Evolutionary conservation across 2,888 invertebrate species (phyloP).

Genomic region (Druceiella hillmani): DNA sequence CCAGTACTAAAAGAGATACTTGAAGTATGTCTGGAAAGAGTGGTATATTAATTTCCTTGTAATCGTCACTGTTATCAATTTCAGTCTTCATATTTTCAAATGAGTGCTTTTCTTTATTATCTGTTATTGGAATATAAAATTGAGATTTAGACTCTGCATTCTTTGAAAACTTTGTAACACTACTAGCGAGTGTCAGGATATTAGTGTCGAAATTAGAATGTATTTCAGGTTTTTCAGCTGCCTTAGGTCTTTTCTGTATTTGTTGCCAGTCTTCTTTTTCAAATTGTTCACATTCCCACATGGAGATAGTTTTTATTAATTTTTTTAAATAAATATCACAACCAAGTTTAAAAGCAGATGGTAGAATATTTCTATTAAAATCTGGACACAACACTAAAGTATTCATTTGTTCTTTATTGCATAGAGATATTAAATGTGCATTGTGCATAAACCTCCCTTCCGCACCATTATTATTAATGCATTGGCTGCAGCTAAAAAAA

Average conservation of each 20-base stretch:
- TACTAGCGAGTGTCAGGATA: slow-evolving; percentile 39
- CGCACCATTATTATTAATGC: too few species aligned
- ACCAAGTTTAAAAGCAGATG: slow-evolving; percentile 45
- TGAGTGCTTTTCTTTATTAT: slow-evolving; percentile 29
- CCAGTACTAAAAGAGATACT: slow-evolving; percentile 32
- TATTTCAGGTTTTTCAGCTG: background rate
- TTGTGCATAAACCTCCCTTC: too few species aligned
- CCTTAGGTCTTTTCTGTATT: slow-evolving; percentile 6
- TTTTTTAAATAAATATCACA: slow-evolving; percentile 45
- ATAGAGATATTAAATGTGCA: too few species aligned
- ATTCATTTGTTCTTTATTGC: slow-evolving; percentile 38
- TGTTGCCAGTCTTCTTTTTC: slow-evolving; percentile 31
- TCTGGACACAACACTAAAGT: slow-evolving; percentile 44
- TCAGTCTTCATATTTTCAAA: slow-evolving; percentile 38
- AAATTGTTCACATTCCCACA: slow-evolving; percentile 36
- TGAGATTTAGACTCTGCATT: slow-evolving; percentile 43
- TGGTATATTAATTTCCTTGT: slow-evolving; percentile 35
- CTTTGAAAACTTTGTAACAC: slow-evolving; percentile 42
- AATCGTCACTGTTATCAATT: slow-evolving; percentile 38
- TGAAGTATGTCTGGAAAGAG: slow-evolving; percentile 38
- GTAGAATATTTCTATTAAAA: slow-evolving; percentile 48
- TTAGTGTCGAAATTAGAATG: slow-evolving; percentile 40
- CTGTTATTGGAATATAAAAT: slow-evolving; percentile 44
- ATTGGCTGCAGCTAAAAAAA: too few species aligned
- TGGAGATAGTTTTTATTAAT: slow-evolving; percentile 34